Percentiles rank a stretch among this genome's conserved stretches.
Evolutionary conservation across 1,140 invertebrate genomes (phyloP).

Genomic region (Oncopeltus fasciatus): DNA sequence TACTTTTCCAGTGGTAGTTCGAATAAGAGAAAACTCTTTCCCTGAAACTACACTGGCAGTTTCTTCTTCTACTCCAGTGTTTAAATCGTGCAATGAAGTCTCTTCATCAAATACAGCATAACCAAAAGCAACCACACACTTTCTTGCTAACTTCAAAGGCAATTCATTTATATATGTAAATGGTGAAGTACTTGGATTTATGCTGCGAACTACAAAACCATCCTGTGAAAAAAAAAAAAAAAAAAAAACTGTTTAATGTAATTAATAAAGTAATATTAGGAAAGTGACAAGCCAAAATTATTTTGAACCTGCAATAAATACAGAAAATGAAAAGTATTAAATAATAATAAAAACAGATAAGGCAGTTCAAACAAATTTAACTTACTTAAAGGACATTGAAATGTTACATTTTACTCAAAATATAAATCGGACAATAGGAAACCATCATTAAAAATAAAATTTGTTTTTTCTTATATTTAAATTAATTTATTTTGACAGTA

Average conservation of each 20-base stretch:
- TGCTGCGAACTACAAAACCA: slow-evolving; percentile 63
- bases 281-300: background rate
- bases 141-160: slow-evolving; percentile 61
- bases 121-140: slow-evolving; percentile 63
- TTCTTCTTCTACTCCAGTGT: slow-evolving; percentile 52
- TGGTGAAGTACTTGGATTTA: slow-evolving; percentile 49
- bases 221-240: slow-evolving; percentile 39
- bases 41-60: slow-evolving; percentile 49
- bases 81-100: slow-evolving; percentile 33
- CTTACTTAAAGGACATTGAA: no score
- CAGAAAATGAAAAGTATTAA: no score
- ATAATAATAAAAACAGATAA: no score
- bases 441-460: no score
- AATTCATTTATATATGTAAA: slow-evolving; percentile 46
- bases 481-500: no score
- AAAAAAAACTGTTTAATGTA: background rate
- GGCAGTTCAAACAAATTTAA: no score
- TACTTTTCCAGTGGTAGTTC: slow-evolving; percentile 63
- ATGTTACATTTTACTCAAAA: no score
- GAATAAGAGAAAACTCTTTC: slow-evolving; percentile 72
- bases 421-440: no score
- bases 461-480: no score
- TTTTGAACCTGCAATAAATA: no score
- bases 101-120: slow-evolving; percentile 55
- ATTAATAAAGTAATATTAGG: background rate